Conservation (phyloP, 64 coral and sea anemone genomes). For the Astreopora myriophthalma region DNA sequence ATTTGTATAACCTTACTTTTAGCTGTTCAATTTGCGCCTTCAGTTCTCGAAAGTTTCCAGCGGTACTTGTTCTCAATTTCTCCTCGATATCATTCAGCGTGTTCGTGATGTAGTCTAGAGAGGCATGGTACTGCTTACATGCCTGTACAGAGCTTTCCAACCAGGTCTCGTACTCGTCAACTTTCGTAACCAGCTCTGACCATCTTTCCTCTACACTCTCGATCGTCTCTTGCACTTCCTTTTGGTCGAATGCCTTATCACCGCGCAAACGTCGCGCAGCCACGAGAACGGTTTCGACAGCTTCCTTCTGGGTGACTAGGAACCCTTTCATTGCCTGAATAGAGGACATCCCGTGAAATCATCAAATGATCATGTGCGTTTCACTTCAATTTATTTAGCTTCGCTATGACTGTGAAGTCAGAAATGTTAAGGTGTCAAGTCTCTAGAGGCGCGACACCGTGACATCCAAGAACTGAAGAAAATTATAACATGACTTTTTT, state of each 20-base stretch:
- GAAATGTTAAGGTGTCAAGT: no score
- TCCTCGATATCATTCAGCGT: constrained; percentile 67
- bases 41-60: constrained; percentile 48
- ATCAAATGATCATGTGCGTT: no score
- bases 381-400: background rate
- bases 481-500: background rate
- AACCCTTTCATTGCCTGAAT: constrained; percentile 94
- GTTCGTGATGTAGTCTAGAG: constrained; percentile 52
- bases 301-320: constrained; percentile 72
- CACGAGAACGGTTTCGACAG: constrained; percentile 64
- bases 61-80: background rate
- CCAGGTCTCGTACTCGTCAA: constrained; percentile 80
- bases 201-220: constrained; percentile 75
- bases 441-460: no score
- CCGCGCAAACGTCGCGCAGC: constrained; percentile 65
- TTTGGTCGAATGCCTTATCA: constrained; percentile 70
- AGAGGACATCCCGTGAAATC: background rate
- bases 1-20: constrained; percentile 1
- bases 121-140: constrained; percentile 60
- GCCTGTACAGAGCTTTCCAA: constrained; percentile 83
- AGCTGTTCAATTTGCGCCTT: constrained; percentile 52
- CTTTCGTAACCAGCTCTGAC: constrained; percentile 63
- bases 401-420: background rate
- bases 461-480: background rate
- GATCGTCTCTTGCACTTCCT: constrained; percentile 82